Evolutionary conservation across 2,888 invertebrate genomes (phyloP), one percentile per base, ranked within the genome.

Genomic region (Penaeus monodon): DNA sequence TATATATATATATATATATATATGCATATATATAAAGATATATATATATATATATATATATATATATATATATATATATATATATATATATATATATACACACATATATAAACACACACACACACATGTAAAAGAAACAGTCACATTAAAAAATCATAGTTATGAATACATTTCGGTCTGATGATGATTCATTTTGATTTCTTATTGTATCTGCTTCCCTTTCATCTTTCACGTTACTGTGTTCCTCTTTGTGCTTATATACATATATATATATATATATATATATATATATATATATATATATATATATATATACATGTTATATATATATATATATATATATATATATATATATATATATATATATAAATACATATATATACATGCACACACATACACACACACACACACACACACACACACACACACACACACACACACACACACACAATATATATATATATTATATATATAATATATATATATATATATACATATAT

Each of bases 191-290:
- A n/a, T n/a, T n/a, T n/a, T n/a, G n/a, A n/a, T n/a, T n/a, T n/a
- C n/a, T n/a, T n/a, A n/a, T n/a, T n/a, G n/a, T n/a, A n/a, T n/a
- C n/a, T n/a, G n/a, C n/a, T n/a, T n/a, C n/a, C n/a, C n/a, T n/a
- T n/a, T n/a, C n/a, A n/a, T n/a, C n/a, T n/a, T n/a, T n/a, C n/a
- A n/a, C n/a, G n/a, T n/a, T n/a, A n/a, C n/a, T n/a, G n/a, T n/a
- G n/a, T n/a, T n/a, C n/a, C n/a, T n/a, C n/a, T n/a, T n/a, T n/a
- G n/a, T n/a, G n/a, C n/a, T n/a, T n/a, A n/a, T n/a, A n/a, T n/a
- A n/a, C n/a, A n/a, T n/a, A n/a, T n/a, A n/a, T n/a, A n/a, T n/a
- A 78, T 57, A 78, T 78, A 57, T 57, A 78, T 78, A 49, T 57
- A 78, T 78, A 57, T 57, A 78, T 78, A 78, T 57, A 78, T 78